These are phyloP conservation scores for Lepas anatifera DNA, from an alignment of 2,888 invertebrate genomes.

Conservation along the genomic window DNA sequence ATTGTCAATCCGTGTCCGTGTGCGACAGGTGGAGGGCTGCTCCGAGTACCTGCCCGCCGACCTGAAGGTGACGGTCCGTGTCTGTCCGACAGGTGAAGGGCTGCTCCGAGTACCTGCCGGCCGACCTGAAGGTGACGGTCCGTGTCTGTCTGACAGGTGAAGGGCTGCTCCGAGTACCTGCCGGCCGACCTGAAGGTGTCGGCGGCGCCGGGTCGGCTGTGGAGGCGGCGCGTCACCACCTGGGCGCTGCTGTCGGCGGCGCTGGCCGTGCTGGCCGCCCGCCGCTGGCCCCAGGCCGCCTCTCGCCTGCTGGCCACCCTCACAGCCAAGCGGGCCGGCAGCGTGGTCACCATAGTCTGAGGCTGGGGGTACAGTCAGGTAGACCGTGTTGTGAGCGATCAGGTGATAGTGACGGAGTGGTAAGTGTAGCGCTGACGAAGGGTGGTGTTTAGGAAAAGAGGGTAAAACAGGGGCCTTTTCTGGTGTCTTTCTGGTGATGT, in stretches of 20 bases:
- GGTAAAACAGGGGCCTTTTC: no score
- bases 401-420: no score
- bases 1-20: no score
- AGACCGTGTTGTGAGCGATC: no score
- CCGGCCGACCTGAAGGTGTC: conserved; percentile 4
- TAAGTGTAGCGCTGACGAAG: no score
- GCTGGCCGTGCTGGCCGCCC: background rate
- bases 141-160: background rate
- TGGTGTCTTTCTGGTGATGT: no score
- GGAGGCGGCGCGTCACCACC: background rate
- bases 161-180: background rate
- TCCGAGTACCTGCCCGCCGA: no score
- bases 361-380: no score
- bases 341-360: background rate
- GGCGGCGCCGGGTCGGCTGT: background rate
- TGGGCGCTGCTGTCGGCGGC: background rate
- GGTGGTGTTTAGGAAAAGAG: no score
- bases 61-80: no score
- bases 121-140: background rate
- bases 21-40: no score
- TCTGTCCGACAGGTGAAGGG: background rate
- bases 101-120: background rate
- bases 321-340: background rate
- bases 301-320: background rate
- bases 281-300: background rate